Evolutionary conservation across 2,888 invertebrate genomes (phyloP), one percentile per base, ranked within the genome.

Genomic region (Cosmia pyralina): DNA sequence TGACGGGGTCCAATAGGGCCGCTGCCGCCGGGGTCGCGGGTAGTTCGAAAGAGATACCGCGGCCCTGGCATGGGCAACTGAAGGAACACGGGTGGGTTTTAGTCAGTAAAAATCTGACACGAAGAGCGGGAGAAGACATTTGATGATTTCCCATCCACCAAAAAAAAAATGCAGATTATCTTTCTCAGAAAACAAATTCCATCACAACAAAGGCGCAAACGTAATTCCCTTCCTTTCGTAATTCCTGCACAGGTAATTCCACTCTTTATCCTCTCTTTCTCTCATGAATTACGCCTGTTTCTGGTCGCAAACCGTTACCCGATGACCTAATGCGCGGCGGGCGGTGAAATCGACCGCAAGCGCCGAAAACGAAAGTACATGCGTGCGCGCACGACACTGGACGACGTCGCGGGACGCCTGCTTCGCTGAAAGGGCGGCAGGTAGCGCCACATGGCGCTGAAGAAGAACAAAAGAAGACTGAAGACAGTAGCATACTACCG

Each of bases 321-420:
- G 91, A 91, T 94, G 94, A 94, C 94, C 94, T 92, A 93, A 93
- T 91, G 92, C 87, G 86, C 85, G 82, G 79, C 83, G 82, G 85
- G 75, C 85, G 91, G 93, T 89, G 93, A 93, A 93, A 93, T 93
- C 92, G 91, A 73, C 86, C 86, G 79, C 88, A 72, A 81, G 80
- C 79, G 88, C 91, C 92, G 94, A 94, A 94, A 94, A 93, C 93
- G 94, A 94, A 94, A 94, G 94, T 94, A 89, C 90, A 80, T 84
- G 85, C 87, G 82, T 79, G 75, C 57, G 81, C 72, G 81, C 77
- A 82, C 66, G 72, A 73, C 76, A 83, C 76, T 69, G 77, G 57
- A 75, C 81, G 72, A 44, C 69, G 63, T 8, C 55, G 68, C 60
- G 46, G 77, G 52, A 72, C 44, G 46, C 63, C 17, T 41, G 52